Evolutionary conservation across 2,888 invertebrate species (phyloP).

Genomic region (Drosophila subsilvestris): DNA sequence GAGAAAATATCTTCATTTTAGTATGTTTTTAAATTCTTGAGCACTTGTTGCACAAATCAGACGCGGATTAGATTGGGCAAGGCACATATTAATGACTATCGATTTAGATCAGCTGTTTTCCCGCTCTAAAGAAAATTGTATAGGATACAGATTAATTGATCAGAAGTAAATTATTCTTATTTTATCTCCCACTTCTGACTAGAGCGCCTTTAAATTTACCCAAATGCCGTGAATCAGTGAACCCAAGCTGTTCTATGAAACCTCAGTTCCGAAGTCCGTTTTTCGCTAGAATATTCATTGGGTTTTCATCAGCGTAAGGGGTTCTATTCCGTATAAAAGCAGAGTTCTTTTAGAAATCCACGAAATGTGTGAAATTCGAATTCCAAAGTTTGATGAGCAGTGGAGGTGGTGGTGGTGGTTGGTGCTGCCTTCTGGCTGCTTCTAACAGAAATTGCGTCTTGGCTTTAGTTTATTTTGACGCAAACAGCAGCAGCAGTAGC

Average conservation of each 20-base stretch:
- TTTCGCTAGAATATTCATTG: not conserved
- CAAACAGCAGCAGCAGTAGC: slow-evolving; percentile 22
- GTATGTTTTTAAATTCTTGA: not conserved
- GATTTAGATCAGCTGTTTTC: not conserved
- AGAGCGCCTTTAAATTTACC: not conserved
- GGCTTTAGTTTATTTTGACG: slow-evolving; percentile 54
- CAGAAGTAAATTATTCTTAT: not conserved
- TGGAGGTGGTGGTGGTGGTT: slow-evolving; percentile 13
- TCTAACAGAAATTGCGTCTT: slow-evolving; percentile 63
- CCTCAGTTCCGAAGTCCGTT: not conserved
- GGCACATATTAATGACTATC: not conserved
- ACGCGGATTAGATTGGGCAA: too few species aligned
- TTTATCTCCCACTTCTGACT: too few species aligned
- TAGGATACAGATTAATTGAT: too few species aligned
- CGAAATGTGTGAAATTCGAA: slow-evolving; percentile 32
- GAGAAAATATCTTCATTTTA: not conserved
- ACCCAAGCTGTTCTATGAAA: not conserved
- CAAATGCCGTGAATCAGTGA: not conserved
- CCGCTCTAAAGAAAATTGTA: not conserved
- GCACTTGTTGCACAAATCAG: not conserved
- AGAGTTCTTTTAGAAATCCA: not conserved
- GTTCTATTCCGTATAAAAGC: not conserved
- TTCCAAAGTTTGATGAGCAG: slow-evolving; percentile 30
- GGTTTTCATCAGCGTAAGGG: not conserved
- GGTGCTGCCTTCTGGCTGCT: slow-evolving; percentile 52